phyloP scores from a whole-genome alignment of 2,888 invertebrate genomes.

The Steromphala cineraria region DNA sequence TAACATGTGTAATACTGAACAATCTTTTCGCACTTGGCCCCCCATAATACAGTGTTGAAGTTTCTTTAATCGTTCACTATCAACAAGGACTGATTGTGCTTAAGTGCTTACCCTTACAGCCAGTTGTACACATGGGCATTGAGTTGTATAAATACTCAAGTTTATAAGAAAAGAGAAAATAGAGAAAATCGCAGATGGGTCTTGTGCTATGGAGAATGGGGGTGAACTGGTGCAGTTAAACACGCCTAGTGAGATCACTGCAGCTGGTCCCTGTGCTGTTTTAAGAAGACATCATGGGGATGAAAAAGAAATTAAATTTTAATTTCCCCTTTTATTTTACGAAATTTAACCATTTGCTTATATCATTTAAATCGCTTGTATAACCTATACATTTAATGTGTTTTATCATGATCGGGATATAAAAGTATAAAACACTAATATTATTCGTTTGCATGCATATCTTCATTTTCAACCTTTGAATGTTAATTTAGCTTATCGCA shows the following conservation, averaged over 20 bases:
- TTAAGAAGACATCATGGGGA: neutral
- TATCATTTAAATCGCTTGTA: too few relatives aligned
- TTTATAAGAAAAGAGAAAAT: conserved; percentile 5
- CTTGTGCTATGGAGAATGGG: neutral
- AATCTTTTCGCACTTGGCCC: neutral
- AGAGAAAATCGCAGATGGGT: conserved; percentile 12
- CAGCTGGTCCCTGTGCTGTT: neutral
- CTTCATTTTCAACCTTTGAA: too few relatives aligned
- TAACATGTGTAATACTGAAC: neutral
- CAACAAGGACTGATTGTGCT: conserved; percentile 2
- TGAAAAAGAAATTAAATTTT: neutral
- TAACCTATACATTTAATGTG: too few relatives aligned
- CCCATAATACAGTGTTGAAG: conserved; percentile 12
- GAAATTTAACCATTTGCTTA: too few relatives aligned
- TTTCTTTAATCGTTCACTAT: conserved; percentile 1
- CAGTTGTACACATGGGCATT: neutral
- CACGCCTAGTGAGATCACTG: neutral
- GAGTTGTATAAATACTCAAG: conserved; percentile 11
- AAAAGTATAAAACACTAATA: too few relatives aligned
- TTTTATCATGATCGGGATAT: too few relatives aligned
- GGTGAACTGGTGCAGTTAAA: neutral
- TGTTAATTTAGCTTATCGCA: too few relatives aligned
- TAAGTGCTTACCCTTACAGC: neutral
- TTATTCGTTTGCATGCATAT: too few relatives aligned
- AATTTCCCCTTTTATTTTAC: neutral